Evolutionary conservation across 2,888 invertebrate genomes (phyloP).

Genomic region (Cancer borealis): DNA sequence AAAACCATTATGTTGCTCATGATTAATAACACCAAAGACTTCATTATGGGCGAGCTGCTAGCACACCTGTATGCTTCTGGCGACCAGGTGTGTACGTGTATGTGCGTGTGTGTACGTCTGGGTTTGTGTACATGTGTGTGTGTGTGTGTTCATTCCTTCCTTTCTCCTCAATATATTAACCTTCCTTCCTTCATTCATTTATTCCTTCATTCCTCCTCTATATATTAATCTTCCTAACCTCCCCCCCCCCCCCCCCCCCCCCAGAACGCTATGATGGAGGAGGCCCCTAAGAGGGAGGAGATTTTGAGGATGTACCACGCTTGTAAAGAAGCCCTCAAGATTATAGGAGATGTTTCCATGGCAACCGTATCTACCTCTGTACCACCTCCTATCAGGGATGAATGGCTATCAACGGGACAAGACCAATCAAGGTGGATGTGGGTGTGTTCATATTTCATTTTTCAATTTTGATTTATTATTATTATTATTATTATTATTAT

Average conservation of each 20-base stretch:
- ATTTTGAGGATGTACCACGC: constrained; percentile 99
- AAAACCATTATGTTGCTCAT: constrained; percentile 99
- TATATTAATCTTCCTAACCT: not conserved
- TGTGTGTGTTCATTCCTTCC: not conserved
- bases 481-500: no score
- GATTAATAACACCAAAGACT: constrained; percentile 98
- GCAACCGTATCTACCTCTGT: constrained; percentile 96
- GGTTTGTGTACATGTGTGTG: no score
- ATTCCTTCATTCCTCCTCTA: no score
- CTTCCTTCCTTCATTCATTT: no score
- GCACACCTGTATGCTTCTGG: constrained; percentile 98
- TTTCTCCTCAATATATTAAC: no score
- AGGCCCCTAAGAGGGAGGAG: constrained; percentile 97
- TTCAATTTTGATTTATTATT: no score
- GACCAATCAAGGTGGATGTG: constrained; percentile 71
- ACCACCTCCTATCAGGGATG: constrained; percentile 92
- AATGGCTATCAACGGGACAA: constrained; percentile 77
- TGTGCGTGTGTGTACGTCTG: not conserved
- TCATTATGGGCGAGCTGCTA: constrained; percentile 97
- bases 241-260: not conserved
- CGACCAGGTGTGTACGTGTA: constrained; percentile 89
- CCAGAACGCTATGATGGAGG: constrained; percentile 94
- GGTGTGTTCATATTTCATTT: no score
- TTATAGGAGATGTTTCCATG: constrained; percentile 99
- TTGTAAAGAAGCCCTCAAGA: constrained; percentile 97